Evolutionary conservation across 2,888 invertebrate genomes (phyloP).

Genomic region (Dasysyrphus tricinctus): DNA sequence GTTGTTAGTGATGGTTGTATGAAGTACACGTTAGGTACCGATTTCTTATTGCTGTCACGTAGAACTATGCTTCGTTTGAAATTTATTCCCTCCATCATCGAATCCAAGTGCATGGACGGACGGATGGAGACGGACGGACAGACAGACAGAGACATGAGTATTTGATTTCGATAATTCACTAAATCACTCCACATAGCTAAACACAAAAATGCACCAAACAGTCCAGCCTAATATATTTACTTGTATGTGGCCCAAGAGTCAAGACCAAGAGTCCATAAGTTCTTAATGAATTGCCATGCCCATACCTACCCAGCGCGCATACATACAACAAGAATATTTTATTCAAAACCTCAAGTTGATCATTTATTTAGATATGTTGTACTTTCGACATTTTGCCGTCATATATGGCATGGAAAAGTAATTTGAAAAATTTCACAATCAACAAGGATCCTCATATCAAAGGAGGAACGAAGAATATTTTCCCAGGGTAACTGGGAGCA

Average conservation of each 20-base stretch:
- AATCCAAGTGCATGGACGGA: constrained; percentile 20
- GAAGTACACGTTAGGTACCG: constrained; percentile 1
- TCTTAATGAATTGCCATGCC: constrained; percentile 62
- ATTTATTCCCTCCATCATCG: constrained; percentile 65
- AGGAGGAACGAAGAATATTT: constrained; percentile 46
- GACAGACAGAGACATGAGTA: constrained; percentile 59
- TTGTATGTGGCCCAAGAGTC: not conserved
- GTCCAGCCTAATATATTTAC: not conserved
- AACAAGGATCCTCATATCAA: constrained; percentile 45
- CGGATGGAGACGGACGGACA: not conserved
- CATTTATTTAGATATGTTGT: constrained; percentile 58
- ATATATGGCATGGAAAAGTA: constrained; percentile 39
- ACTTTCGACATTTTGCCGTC: constrained; percentile 63
- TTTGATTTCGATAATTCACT: constrained; percentile 75
- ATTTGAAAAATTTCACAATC: constrained; percentile 32
- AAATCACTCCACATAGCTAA: constrained; percentile 73
- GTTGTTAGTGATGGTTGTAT: not conserved
- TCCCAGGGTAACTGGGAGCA: constrained; percentile 66
- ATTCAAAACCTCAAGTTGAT: constrained; percentile 49
- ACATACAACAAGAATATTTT: constrained; percentile 49
- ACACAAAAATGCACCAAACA: constrained; percentile 35
- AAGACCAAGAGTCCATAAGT: constrained; percentile 5
- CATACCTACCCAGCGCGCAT: not conserved
- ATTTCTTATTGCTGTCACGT: constrained; percentile 71
- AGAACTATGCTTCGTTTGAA: constrained; percentile 70